These are phyloP conservation scores for Sebastiscus albofasciatus DNA, from an alignment of 2,797 vertebrate species.

Conservation along the genomic window DNA sequence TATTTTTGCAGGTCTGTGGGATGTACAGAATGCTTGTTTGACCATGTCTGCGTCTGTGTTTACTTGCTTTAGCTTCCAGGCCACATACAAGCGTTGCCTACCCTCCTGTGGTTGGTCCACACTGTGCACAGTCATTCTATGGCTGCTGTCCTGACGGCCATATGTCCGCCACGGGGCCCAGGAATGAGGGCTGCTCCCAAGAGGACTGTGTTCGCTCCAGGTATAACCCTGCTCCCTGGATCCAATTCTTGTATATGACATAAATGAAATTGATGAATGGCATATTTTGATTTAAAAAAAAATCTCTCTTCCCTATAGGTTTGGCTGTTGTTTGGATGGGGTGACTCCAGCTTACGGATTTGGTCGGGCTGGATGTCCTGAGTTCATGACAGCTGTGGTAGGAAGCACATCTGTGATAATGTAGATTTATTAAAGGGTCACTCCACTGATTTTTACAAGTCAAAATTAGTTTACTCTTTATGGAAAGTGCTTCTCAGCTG, in stretches of 20 bases:
- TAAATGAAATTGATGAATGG: background rate
- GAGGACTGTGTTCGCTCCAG: conserved; percentile 83
- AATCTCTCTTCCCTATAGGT: conserved; percentile 72
- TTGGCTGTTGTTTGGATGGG: conserved; percentile 91
- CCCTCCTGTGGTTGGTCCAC: conserved; percentile 45
- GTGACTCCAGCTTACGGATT: conserved; percentile 85
- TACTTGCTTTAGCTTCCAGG: conserved; percentile 56
- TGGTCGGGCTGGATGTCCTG: conserved; percentile 84
- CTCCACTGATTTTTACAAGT: background rate
- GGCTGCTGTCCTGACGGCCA: conserved; percentile 92
- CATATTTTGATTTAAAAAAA: background rate
- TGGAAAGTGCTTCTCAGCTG: background rate
- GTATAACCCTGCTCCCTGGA: conserved; percentile 73
- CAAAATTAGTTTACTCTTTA: background rate
- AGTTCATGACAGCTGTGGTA: conserved; percentile 58
- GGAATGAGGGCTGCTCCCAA: conserved; percentile 81
- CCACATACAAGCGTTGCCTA: conserved; percentile 46
- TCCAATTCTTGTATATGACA: background rate
- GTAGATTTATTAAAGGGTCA: background rate
- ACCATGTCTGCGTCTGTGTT: conserved; percentile 36
- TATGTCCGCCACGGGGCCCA: conserved; percentile 78
- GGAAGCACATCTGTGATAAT: background rate
- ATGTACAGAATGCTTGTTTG: background rate
- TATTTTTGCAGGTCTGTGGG: background rate
- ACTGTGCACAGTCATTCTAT: conserved; percentile 81